Base-by-base conservation (phyloP, 2,113 vertebrate species). In the Bos taurus region DNA sequence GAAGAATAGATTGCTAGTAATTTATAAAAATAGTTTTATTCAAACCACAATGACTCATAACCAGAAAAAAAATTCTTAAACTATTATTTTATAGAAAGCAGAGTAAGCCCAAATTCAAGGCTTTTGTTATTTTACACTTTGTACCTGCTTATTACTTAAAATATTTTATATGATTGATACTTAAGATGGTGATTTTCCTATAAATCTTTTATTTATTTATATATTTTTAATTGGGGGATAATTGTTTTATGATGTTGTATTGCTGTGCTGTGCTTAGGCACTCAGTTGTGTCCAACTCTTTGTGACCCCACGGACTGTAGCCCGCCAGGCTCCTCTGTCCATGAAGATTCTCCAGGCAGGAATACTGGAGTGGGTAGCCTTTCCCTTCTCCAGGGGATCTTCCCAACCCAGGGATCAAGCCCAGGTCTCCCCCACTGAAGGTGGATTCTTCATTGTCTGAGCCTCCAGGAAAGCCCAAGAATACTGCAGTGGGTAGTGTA, bases 21-120 rank as follows among this genome's bases (percentile, higher is more conserved):
- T 81, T 71, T 88, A 43, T 86, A 82, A 90, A 92, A 94, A 92
- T 71, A 13, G 52, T 92, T 95, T 95, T n/a, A 71, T 90, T 96
- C 64, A 94, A 82, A 74, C 16, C 48, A 91, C 93, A 90, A n/a
- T 82, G 81, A 2, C 26, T 81, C 43, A 84, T n/a, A 71, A 86
- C 12, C 67, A 33, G n/a, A 88, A 83, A 89, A 91, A 96, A 67
- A 15, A 28, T 87, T 80, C 36, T 95, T 88, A 83, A 85, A 33
- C 43, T 67, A 1, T 6, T 95, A 52, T 92, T 88, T 94, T 62
- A 85, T 46, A 95, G 59, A 67, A 59, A 28, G 43, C 7, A 94
- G 15, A 95, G 85, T 50, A 92, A 97, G 15, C 59, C 43, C 21
- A 40, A 80, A 96, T 12, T 7, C 81, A 96, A 94, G 50, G 2